Base-by-base conservation (phyloP, 2,888 invertebrate species). In the Dryocosmus kuriphilus region DNA sequence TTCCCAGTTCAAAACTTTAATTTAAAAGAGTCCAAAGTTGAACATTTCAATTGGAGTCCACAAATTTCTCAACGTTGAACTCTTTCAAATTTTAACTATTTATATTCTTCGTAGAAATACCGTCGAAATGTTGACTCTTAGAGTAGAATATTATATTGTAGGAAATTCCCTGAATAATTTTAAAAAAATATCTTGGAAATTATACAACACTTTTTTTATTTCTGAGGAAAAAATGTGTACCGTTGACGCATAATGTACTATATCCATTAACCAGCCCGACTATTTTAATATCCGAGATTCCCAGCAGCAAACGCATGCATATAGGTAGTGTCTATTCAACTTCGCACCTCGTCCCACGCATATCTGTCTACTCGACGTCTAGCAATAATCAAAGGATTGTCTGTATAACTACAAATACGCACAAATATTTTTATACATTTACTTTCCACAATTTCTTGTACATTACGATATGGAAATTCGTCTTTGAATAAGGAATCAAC, bases 341-440 rank as follows among this genome's bases (percentile, higher is more conserved):
- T 30, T 24, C 74, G 51, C 27, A 76, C 71, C 76, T 77, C 79
- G 71, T 67, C 76, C 74, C 76, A 76, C 74, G 78, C 79, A 79
- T 76, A 71, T 78, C 79, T 79, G 81, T 81, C 81, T 81, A 79
- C 76, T 77, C 76, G 63, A 51, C 74, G 81, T 81, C 81, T 81
- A 79, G 77, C 65, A 46, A 32, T 22, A 51, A 19, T 46, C 41
- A n/a, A 67, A 27, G 19, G 27, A 67, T 41, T 46, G 19, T 27
- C 22, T 22, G 24, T 22, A 65, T 38, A n/a, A n/a, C n/a, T 22
- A n/a, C n/a, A 51, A 51, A n/a, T 51, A n/a, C 51, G 51, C n/a
- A 51, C n/a, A 51, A 51, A 51, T 51, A 9, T n/a, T 51, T 1
- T 8, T n/a, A n/a, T 57, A 57, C 5, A 27, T 57, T 11, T 24